Conservation (phyloP, 2,113 vertebrate species). For the Catharus fuscescens region DNA sequence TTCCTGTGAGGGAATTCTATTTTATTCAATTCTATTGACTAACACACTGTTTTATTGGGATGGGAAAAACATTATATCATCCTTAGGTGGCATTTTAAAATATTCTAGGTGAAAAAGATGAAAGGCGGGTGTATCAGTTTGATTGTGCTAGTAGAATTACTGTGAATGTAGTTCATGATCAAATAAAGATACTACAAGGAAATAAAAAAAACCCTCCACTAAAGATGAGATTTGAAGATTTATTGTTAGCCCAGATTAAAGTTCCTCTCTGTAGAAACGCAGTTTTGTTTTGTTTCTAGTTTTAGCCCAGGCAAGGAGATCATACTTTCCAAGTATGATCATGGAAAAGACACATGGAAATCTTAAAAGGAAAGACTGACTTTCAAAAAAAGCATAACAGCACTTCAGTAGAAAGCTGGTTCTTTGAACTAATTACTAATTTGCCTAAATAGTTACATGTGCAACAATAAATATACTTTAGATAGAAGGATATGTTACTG, state of each 20-base stretch:
- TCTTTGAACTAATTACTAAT: not conserved
- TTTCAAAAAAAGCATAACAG: not conserved
- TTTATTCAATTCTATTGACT: not conserved
- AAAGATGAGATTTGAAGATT: not conserved
- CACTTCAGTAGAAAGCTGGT: not conserved
- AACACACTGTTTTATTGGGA: not conserved
- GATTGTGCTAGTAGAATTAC: not conserved
- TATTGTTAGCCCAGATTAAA: not conserved
- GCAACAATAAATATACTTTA: not conserved
- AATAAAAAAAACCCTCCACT: not conserved
- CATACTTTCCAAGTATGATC: not conserved
- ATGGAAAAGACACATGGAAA: not conserved
- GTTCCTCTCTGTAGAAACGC: not conserved
- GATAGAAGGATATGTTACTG: not conserved
- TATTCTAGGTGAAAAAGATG: not conserved
- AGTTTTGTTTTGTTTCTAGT: not conserved
- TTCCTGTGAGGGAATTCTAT: not conserved
- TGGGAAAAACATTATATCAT: not conserved
- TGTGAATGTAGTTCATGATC: not conserved
- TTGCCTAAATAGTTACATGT: not conserved
- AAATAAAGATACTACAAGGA: not conserved
- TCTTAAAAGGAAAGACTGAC: not conserved
- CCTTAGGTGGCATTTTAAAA: not conserved
- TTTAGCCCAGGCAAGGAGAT: not conserved
- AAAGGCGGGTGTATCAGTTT: not conserved